These are phyloP conservation scores for Scaptomyza cyrtandrae DNA, from an alignment of 2,888 invertebrate species.

Conservation along the genomic window DNA sequence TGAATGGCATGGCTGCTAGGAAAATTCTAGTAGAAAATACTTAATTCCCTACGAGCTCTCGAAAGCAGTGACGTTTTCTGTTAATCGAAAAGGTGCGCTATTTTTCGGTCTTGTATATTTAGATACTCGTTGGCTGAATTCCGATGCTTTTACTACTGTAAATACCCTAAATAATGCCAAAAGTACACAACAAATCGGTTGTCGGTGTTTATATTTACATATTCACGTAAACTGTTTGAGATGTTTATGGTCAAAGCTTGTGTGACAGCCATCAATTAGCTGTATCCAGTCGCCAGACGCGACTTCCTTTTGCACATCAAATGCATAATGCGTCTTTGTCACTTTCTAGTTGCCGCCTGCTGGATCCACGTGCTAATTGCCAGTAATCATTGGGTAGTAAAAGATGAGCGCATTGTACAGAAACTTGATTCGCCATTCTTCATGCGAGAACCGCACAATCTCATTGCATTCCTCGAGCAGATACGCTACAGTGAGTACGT, in stretches of 20 bases:
- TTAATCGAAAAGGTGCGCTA: no score
- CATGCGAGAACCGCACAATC: slow-evolving; percentile 82
- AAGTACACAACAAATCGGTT: slow-evolving; percentile 23
- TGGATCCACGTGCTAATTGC: slow-evolving; percentile 58
- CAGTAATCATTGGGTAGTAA: slow-evolving; percentile 82
- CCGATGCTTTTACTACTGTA: background rate
- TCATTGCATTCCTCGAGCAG: slow-evolving; percentile 83
- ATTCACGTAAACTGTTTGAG: background rate
- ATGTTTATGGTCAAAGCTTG: slow-evolving; percentile 16
- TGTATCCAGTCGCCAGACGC: slow-evolving; percentile 10
- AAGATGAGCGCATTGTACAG: slow-evolving; percentile 81
- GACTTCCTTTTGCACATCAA: slow-evolving; percentile 1
- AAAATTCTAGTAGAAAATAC: no score
- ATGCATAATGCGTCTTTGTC: slow-evolving; percentile 59
- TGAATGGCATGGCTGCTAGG: no score
- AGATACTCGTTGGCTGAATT: background rate
- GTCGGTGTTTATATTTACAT: slow-evolving; percentile 53
- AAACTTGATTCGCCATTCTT: slow-evolving; percentile 83
- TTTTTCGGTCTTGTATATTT: no score
- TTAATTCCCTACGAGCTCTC: no score
- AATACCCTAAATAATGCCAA: slow-evolving; percentile 36
- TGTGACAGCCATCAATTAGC: slow-evolving; percentile 12
- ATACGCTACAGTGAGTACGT: slow-evolving; percentile 82
- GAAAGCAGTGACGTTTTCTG: no score
- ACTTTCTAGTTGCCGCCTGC: slow-evolving; percentile 40